Evolutionary conservation across 2,888 invertebrate species (phyloP).

Genomic region (Achlya flavicornis): DNA sequence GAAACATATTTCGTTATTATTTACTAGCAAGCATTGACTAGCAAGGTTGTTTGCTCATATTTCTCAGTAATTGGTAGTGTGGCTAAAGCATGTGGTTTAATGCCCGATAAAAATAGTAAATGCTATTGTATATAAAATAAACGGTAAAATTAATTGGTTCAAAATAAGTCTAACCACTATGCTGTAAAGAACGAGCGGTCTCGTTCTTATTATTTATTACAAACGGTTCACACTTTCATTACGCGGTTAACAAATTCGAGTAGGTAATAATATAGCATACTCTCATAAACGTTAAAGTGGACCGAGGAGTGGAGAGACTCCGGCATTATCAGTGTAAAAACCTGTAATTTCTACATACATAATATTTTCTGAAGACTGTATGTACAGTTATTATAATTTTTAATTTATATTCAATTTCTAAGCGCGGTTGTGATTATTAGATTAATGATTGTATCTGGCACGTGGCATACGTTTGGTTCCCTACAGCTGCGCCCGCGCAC

Average conservation of each 20-base stretch:
- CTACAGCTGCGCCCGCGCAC: not conserved
- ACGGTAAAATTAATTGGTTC: constrained; percentile 33
- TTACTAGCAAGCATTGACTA: constrained; percentile 44
- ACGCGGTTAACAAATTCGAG: not conserved
- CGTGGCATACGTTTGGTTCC: not conserved
- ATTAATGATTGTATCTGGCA: not conserved
- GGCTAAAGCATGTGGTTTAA: constrained; percentile 59
- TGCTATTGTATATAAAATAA: constrained; percentile 39
- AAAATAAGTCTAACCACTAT: constrained; percentile 36
- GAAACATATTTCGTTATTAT: constrained; percentile 61
- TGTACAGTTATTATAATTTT: not conserved
- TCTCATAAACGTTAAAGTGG: not conserved
- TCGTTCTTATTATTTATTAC: constrained; percentile 19
- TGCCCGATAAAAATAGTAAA: constrained; percentile 42
- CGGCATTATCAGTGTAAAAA: no score
- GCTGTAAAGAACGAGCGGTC: constrained; percentile 34
- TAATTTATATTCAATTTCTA: not conserved
- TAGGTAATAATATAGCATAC: not conserved
- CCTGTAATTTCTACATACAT: not conserved
- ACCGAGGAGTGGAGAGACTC: not conserved
- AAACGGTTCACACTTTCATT: constrained; percentile 3
- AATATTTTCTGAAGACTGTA: not conserved
- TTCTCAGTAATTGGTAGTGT: constrained; percentile 60
- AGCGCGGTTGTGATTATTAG: not conserved
- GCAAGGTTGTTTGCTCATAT: constrained; percentile 63